These are phyloP conservation scores for Prionchulus punctatus DNA, from an alignment of 2,888 invertebrate species.

Conservation along the genomic window DNA sequence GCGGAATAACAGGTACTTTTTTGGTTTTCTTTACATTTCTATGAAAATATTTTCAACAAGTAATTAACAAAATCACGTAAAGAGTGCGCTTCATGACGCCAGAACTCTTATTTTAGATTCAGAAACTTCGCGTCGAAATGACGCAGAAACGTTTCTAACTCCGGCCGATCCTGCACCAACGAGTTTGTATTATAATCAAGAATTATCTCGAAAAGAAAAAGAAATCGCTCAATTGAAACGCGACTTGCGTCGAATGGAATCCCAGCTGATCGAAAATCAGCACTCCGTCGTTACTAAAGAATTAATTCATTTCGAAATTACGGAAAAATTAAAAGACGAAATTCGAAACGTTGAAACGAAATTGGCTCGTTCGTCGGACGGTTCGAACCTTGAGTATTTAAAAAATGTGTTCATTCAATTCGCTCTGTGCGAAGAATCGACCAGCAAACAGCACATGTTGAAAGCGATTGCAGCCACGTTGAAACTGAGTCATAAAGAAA, in stretches of 20 bases:
- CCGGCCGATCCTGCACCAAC: background rate
- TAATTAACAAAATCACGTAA: too few species aligned
- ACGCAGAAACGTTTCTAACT: too few species aligned
- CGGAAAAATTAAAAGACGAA: conserved; percentile 46
- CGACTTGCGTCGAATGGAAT: conserved; percentile 47
- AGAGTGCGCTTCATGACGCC: too few species aligned
- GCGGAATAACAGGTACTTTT: too few species aligned
- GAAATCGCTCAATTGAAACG: conserved; percentile 56
- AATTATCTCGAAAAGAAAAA: conserved; percentile 59
- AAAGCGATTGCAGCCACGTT: conserved; percentile 68
- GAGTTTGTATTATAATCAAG: conserved; percentile 55
- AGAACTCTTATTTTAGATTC: too few species aligned
- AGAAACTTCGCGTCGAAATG: too few species aligned
- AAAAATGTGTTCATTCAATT: conserved; percentile 75
- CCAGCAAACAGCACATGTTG: conserved; percentile 60
- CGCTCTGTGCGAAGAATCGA: conserved; percentile 51
- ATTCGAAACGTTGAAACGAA: conserved; percentile 33
- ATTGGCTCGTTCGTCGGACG: conserved; percentile 40
- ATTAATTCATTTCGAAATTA: conserved; percentile 39
- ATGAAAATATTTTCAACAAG: too few species aligned
- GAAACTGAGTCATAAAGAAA: conserved; percentile 56
- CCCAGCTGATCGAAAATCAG: conserved; percentile 43
- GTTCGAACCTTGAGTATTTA: conserved; percentile 70
- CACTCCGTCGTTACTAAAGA: conserved; percentile 29
- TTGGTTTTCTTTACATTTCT: too few species aligned